Conservation (phyloP, 2,888 invertebrate species). For the Malthinus flaveolus region DNA sequence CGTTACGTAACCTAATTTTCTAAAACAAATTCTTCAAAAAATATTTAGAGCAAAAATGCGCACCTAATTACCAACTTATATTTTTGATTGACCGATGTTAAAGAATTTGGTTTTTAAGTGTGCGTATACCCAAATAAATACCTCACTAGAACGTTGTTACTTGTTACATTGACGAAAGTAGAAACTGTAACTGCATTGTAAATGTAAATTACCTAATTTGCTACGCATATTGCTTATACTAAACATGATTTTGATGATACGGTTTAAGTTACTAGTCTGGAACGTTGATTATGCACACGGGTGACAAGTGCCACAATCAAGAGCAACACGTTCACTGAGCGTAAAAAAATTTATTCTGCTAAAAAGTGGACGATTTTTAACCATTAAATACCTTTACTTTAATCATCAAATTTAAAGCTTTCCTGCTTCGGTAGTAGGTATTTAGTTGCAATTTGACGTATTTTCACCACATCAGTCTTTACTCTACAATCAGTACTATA, state of each 20-base stretch:
- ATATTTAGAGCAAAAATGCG: slow-evolving; percentile 4
- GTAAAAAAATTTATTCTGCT: slow-evolving; percentile 6
- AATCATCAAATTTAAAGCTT: too few species aligned
- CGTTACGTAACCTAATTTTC: neutral
- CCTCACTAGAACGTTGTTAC: neutral
- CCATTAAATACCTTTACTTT: too few species aligned
- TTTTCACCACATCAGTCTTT: too few species aligned
- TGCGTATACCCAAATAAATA: neutral
- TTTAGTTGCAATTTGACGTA: too few species aligned
- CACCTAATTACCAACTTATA: neutral
- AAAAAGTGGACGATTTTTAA: too few species aligned
- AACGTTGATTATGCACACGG: slow-evolving; percentile 13
- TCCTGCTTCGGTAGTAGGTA: too few species aligned
- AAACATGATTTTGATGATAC: slow-evolving; percentile 21
- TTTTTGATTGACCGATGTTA: slow-evolving; percentile 4
- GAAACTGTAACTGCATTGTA: slow-evolving; percentile 4
- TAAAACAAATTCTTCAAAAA: neutral
- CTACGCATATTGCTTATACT: slow-evolving; percentile 22
- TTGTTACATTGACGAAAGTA: slow-evolving; percentile 3
- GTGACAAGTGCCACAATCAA: slow-evolving; percentile 25
- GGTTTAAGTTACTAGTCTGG: slow-evolving; percentile 20
- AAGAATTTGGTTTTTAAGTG: neutral
- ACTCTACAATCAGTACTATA: too few species aligned
- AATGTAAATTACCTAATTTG: slow-evolving; percentile 20
- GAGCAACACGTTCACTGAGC: slow-evolving; percentile 12